A percentile compares a stretch with the other conserved stretches of the same genome.
Conservation (phyloP, 2,888 invertebrate species). For the Aromia moschata region DNA sequence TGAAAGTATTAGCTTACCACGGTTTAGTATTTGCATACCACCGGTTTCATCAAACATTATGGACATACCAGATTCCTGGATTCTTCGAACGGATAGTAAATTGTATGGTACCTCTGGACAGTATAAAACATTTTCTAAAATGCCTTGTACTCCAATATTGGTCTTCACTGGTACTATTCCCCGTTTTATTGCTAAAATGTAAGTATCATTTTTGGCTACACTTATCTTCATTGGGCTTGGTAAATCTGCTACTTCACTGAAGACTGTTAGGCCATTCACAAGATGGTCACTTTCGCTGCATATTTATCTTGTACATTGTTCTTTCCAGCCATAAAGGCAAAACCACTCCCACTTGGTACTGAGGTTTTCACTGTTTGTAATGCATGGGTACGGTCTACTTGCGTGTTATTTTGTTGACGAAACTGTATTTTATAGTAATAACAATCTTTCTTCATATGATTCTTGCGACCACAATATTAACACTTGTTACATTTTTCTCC, state of each 20-base stretch:
- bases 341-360: constrained; percentile 1
- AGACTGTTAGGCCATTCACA: neutral
- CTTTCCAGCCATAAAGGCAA: constrained; percentile 7
- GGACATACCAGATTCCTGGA: neutral
- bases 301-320: neutral
- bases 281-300: neutral
- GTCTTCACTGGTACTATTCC: neutral
- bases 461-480: neutral
- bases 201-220: constrained; percentile 2
- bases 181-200: neutral
- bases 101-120: constrained; percentile 3
- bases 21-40: neutral
- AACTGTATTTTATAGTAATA: constrained; percentile 6
- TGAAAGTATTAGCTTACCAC: neutral
- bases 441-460: too few species aligned
- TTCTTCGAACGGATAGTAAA: neutral
- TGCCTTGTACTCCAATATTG: neutral
- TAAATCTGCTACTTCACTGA: constrained; percentile 2
- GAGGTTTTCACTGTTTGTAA: neutral
- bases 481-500: neutral
- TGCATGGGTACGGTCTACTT: neutral
- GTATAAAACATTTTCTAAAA: constrained; percentile 5
- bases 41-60: constrained; percentile 1
- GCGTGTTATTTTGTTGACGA: neutral
- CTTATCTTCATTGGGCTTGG: neutral